Evolutionary conservation across 2,888 invertebrate species (phyloP).

Genomic region (Lycophotia porphyrea): DNA sequence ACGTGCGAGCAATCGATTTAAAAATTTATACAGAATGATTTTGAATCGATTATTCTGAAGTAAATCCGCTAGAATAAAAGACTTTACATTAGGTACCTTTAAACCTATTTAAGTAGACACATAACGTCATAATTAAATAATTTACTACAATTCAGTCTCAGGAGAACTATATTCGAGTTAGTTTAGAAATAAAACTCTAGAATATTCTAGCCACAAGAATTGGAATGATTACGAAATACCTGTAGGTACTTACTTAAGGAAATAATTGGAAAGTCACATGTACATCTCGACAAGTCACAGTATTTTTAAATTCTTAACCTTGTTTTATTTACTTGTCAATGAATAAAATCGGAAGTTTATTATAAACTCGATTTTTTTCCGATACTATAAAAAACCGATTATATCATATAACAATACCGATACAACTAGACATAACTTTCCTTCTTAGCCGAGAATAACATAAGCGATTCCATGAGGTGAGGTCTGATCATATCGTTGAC

Average conservation of each 20-base stretch:
- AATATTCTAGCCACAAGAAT: constrained; percentile 31
- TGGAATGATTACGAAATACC: constrained; percentile 6
- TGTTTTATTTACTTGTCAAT: neutral
- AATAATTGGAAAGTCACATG: constrained; percentile 5
- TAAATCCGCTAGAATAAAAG: neutral
- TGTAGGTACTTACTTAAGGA: neutral
- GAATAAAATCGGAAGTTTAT: neutral
- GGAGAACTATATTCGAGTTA: constrained; percentile 58
- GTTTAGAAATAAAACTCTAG: constrained; percentile 27
- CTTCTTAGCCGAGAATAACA: constrained; percentile 94
- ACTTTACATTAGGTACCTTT: neutral
- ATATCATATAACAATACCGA: neutral
- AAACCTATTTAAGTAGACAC: constrained; percentile 8
- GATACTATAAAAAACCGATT: neutral
- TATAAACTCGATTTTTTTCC: neutral
- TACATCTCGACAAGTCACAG: neutral
- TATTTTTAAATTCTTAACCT: neutral
- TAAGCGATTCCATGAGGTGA: constrained; percentile 94
- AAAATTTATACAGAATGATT: neutral
- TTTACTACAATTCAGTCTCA: constrained; percentile 59
- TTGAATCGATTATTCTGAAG: neutral
- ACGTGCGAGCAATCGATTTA: neutral
- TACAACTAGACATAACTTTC: constrained; percentile 91
- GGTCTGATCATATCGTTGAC: constrained; percentile 94
- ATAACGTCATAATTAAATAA: constrained; percentile 24